These are phyloP conservation scores for Bimastos eiseni DNA, from an alignment of 2,888 invertebrate species.

Conservation along the genomic window DNA sequence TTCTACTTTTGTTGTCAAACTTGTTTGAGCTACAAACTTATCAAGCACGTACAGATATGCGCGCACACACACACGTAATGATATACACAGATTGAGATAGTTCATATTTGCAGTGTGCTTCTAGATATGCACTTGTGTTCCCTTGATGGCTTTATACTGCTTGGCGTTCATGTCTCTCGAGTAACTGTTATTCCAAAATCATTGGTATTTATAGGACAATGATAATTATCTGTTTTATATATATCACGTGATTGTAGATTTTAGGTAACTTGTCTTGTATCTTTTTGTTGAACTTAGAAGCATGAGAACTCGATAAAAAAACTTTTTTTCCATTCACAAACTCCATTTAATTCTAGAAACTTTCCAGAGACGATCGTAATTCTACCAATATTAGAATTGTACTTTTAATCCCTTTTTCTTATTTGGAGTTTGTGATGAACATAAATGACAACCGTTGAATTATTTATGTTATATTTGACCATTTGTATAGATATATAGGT, in stretches of 20 bases:
- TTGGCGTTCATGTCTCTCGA: neutral
- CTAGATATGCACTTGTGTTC: neutral
- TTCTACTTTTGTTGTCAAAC: conserved; percentile 13
- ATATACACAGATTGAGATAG: too few relatives aligned
- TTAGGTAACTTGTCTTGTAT: neutral
- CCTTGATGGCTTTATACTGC: neutral
- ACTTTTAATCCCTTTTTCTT: neutral
- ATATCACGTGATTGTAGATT: neutral
- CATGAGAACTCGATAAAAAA: neutral
- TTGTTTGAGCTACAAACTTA: neutral
- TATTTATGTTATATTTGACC: neutral
- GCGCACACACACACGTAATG: neutral
- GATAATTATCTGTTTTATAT: neutral
- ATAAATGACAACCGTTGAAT: neutral
- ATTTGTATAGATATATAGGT: neutral
- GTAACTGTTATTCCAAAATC: neutral
- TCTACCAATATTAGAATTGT: neutral
- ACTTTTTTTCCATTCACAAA: neutral
- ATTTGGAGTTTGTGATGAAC: neutral
- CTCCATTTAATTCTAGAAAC: neutral
- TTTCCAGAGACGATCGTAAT: neutral
- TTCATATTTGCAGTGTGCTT: neutral
- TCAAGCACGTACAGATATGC: neutral
- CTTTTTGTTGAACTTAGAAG: neutral
- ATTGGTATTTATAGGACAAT: neutral